Base-by-base conservation (phyloP, 2,797 vertebrate genomes). In the Rhinichthys osculus region DNA sequence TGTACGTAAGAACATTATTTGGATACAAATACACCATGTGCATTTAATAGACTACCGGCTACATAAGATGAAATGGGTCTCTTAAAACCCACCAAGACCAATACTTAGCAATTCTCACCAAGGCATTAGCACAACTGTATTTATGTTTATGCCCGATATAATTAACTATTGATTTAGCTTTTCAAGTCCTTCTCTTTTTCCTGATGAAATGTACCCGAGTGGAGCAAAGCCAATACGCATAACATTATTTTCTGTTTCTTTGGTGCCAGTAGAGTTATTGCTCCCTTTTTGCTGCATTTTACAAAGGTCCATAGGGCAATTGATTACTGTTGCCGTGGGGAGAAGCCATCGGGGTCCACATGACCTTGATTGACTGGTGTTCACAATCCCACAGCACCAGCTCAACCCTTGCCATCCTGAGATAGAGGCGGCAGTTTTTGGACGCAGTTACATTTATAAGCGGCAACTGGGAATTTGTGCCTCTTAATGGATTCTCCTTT, bases 151-250 rank as follows among this genome's bases (percentile, higher is more conserved):
- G 89, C 78, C 27, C 84, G 84, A 90, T 81, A 92, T 93, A 93
- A 94, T 94, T 91, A 94, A 92, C 70, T 93, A 93, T 94, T 83
- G 93, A 94, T 94, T 91, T 77, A 71, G 76, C 27, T 59, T 71
- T 89, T 90, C 83, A 90, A 89, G 89, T 83, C 57, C 80, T 89
- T 77, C 77, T 57, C 73, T 92, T 93, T 86, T 91, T 44, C 78
- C 86, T 83, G 87, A 88, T 91, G 84, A 84, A 89, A 91, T 90
- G 79, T 88, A 80, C 84, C 77, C 87, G 66, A 69, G 90, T 88
- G 70, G 69, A 82, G 50, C 84, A 44, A 50, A 82, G 85, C 78
- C 81, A 74, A 89, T 88, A 86, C 87, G 87, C 76, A 79, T 52
- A 62, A 90, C 52, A 80, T 79, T 86, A 88, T 88, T 90, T 78